Percentiles rank a stretch among this genome's conserved stretches.
Conservation (phyloP, 2,113 vertebrate genomes). For the Orientallactaga bullata region DNA sequence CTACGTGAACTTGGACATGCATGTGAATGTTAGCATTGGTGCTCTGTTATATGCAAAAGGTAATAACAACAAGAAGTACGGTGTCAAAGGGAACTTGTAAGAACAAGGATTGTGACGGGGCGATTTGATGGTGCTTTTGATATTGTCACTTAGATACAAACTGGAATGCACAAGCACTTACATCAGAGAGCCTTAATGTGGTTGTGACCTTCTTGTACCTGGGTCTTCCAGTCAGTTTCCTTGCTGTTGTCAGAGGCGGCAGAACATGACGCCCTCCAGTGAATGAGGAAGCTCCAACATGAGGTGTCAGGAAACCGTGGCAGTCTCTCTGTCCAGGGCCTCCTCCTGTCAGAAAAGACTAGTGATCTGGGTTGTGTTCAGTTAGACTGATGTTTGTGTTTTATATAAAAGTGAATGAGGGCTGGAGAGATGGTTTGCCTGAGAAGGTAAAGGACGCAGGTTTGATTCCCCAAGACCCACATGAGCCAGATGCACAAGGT, state of each 20-base stretch:
- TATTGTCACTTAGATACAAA: not conserved
- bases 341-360: not conserved
- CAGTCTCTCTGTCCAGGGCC: not conserved
- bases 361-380: not conserved
- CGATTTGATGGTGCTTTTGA: not conserved
- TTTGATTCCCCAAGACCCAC: no score
- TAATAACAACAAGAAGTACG: not conserved
- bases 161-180: not conserved
- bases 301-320: not conserved
- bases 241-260: not conserved
- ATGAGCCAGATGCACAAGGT: no score
- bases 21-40: not conserved
- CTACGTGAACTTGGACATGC: slow-evolving; percentile 52
- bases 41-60: not conserved
- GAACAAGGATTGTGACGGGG: not conserved
- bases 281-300: not conserved
- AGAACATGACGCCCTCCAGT: not conserved
- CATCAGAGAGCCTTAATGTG: not conserved
- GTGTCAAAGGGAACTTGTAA: not conserved
- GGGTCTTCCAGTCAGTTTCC: not conserved
- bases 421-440: no score
- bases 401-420: no score
- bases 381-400: not conserved
- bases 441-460: no score
- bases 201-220: not conserved